Base-by-base conservation (phyloP, 2,888 invertebrate genomes). In the Phorcus lineatus region DNA sequence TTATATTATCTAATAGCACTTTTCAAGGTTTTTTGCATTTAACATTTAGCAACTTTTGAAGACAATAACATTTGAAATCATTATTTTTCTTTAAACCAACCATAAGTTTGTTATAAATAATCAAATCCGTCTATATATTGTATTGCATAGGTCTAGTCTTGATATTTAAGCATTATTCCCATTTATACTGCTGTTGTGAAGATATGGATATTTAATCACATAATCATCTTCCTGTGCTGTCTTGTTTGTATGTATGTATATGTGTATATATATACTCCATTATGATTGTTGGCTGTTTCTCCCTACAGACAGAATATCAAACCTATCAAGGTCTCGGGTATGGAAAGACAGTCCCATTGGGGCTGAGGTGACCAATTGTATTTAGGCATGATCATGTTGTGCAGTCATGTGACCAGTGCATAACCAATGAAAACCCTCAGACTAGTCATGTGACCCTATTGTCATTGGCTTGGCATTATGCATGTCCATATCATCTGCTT, bases 331-430 rank as follows among this genome's bases (percentile, higher is more conserved):
- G 22, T 81, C 81, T 6, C 81, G 81, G 16, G 86, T 89, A 16
- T 89, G 89, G 89, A 82, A 70, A 79, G 55, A 74, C 52, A 80
- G 80, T 52, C 82, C 83, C 28, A 36, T 52, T 57, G 47, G 67
- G 24, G n/a, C 40, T 75, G 79, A 81, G 81, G 81, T 81, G 78
- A 81, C 57, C 28, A 53, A 57, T 57, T n/a, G 54, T 28, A 47
- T 74, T 28, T 78, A 40, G 62, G 57, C 76, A 76, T 76, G 76
- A 55, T 76, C 55, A 55, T 76, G 76, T 76, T 54, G 70, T 70
- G 70, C 70, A 70, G 55, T 76, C 76, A 76, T 76, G 76, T 76
- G 76, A 76, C 76, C 24, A 28, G 76, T 76, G 76, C 70, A 36
- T 70, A 36, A 70, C 70, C 70, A 70, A 31, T 70, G 28, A 70